Base-by-base conservation (phyloP, 2,888 invertebrate genomes). In the Mythimna lalbum region DNA sequence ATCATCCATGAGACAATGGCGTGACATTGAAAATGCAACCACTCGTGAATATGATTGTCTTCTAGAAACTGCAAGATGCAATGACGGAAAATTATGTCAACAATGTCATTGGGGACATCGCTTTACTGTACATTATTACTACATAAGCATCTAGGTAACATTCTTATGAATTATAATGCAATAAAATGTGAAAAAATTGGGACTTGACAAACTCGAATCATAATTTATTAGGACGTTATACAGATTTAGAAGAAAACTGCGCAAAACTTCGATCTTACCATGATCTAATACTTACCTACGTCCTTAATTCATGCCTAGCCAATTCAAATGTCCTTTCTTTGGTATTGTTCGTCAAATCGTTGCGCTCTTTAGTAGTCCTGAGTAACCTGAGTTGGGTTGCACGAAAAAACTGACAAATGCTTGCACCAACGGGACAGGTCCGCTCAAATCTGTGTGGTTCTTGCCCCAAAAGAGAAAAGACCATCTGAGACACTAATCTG, bases 11-110 rank as follows among this genome's bases (percentile, higher is more conserved):
- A 89, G 85, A 93, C 93, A 93, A 93, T 93, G 81, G 89, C 81
- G 72, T 90, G 93, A 88, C 94, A 93, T 93, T 94, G 94, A 91
- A 88, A 90, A 89, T 90, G 91, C 93, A 93, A 87, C 88, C 83
- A 84, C 78, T 87, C 76, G 83, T 84, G 76, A 80, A 84, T 27
- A 27, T 83, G 81, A 88, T 88, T 86, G 81, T 82, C 71, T 79
- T 73, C 77, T 81, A 67, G 69, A 78, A 83, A 85, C 78, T 84
- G 88, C 86, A 87, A 87, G 81, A 85, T 87, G 87, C 86, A 85
- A 85, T 86, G 83, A 81, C 82, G 85, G 83, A 75, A 86, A 87
- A 88, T 78, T 61, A 80, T 80, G 71, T 74, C 72, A 60, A 57
- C 56, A 67, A 63, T 75, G 73, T 57, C 63, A 79, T 80, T 78